Base-by-base conservation (phyloP, 1,140 invertebrate genomes). In the Drosophila setifemur region DNA sequence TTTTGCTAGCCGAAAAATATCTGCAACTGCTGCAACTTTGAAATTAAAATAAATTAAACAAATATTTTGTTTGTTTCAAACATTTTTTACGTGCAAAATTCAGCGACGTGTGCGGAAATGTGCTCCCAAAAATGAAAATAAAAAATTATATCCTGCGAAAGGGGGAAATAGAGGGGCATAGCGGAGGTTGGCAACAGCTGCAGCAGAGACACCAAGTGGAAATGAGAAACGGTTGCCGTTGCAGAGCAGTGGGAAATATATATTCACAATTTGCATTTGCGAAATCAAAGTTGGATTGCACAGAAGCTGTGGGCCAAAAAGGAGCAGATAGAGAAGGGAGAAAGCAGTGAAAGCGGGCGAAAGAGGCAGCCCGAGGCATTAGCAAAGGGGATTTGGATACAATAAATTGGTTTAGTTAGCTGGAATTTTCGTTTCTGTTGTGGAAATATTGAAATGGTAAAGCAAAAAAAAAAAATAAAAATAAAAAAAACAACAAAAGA, bases 31-130 rank as follows among this genome's bases (percentile, higher is more conserved):
- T 82, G 79, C 79, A 83, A 85, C 53, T 83, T 85, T 58, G 64
- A 83, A 83, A 83, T 83, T 83, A 83, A 83, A 83, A 83, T 83
- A 83, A 83, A 83, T 83, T 83, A 83, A 83, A 83, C 79, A 83
- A 83, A 83, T 83, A 83, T 78, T 83, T 85, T 85, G 79, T 85
- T 83, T 71, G 78, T 83, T 83, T 61, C 63, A 73, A 83, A 85
- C 60, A 64, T 39, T 64, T 64, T 83, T 85, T 78, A 83, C 78
- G 78, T 78, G 79, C 69, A 58, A 64, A 78, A 78, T 71, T 48
- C 75, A 54, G 42, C 64, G 64, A 58, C 61, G 68, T 54, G 58
- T 69, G 57, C 73, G 42, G 73, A 78, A 78, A 73, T 26, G 57
- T 25, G 47, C 48, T 57, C 63, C 58, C 54, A 40, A 63, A 69